Base-by-base conservation (phyloP, 2,797 vertebrate genomes). In the Melanotaenia boesemani region DNA sequence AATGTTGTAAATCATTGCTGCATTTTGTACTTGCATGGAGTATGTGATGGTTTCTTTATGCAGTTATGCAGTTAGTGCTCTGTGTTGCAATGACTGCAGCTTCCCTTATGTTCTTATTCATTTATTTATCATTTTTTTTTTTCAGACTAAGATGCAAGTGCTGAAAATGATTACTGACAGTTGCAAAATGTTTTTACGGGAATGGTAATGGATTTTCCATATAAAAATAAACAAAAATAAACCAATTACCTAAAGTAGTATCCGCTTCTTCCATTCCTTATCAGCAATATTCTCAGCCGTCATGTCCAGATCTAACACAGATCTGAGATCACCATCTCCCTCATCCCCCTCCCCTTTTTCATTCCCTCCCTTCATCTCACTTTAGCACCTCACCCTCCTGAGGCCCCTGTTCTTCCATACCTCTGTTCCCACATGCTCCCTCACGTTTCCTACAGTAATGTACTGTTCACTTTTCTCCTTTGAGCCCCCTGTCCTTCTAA, bases 151-250 rank as follows among this genome's bases (percentile, higher is more conserved):
- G 63, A 88, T 70, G 73, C 34, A 58, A 46, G 68, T 68, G 63
- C 70, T 63, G 72, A 77, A 88, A 88, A 86, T 71, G 1, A 82
- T 80, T 1, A 11, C 68, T 82, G 82, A 72, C 81, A 76, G 60
- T 73, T 69, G 48, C 67, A 81, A 78, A 76, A 86, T 46, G 44
- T 65, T 79, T 78, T 86, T 83, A 79, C 67, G 65, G 70, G 77
- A 77, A 85, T 75, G 62, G 50, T 80, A 87, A 87, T 76, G 67
- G 80, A 87, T 87, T 84, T 74, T 85, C 67, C 56, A 55, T 60
- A 63, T 70, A 52, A 84, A 84, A 89, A 88, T 86, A 87, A 92
- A 84, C 81, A 82, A 86, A 84, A 89, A 88, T 87, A 87, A 92
- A 84, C 81, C 83, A 86, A 81, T 88, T 85, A 85, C 67, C 61